Evolutionary conservation across 2,113 vertebrate genomes (phyloP).

Genomic region (Coptodon rendalli): DNA sequence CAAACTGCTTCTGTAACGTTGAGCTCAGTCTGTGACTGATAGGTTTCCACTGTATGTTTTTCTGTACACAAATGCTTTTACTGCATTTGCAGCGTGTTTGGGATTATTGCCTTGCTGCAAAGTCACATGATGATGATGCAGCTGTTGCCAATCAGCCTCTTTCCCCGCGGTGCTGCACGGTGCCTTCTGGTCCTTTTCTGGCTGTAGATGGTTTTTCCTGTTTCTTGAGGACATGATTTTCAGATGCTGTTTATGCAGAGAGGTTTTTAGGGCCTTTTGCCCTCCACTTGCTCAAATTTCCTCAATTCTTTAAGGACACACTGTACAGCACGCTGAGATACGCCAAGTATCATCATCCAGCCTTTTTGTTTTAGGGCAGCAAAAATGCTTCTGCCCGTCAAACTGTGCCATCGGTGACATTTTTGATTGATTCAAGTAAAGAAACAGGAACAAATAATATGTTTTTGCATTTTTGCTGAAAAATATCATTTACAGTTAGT

Average conservation of each 20-base stretch:
- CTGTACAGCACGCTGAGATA: neutral
- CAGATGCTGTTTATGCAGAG: neutral
- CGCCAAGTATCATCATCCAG: fast-evolving
- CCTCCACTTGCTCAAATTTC: neutral
- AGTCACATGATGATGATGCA: neutral
- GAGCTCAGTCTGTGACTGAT: neutral
- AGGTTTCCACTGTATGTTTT: neutral
- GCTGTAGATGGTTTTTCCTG: neutral
- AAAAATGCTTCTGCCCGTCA: neutral
- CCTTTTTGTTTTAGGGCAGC: neutral
- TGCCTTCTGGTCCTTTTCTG: neutral
- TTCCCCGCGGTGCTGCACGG: neutral
- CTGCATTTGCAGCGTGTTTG: neutral
- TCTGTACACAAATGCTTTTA: neutral
- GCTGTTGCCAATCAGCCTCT: neutral
- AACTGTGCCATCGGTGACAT: neutral
- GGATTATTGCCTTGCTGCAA: neutral
- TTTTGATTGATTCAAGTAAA: neutral
- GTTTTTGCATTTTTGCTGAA: neutral
- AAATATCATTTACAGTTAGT: fast-evolving
- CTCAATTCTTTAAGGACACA: neutral
- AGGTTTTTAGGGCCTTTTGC: neutral
- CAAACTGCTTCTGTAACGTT: neutral
- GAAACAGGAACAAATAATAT: neutral
- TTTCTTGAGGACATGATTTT: neutral